Evolutionary conservation across 2,797 vertebrate species (phyloP).

Genomic region (Pithecia hirsuta): DNA sequence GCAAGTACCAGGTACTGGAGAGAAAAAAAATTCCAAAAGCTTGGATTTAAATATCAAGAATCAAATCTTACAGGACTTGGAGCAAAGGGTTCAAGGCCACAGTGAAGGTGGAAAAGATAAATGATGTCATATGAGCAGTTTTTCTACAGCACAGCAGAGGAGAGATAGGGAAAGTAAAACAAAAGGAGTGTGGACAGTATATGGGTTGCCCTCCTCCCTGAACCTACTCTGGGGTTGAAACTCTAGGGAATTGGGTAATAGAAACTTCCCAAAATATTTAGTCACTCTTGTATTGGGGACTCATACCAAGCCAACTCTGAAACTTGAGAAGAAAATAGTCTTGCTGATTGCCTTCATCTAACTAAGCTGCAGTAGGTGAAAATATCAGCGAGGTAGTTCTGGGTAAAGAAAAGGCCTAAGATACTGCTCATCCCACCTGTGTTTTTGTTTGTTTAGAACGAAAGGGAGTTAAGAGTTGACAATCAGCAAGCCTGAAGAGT

Average conservation of each 20-base stretch:
- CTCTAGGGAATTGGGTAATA: not conserved
- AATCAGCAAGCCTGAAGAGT: not conserved
- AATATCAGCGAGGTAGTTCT: not conserved
- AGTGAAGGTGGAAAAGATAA: not conserved
- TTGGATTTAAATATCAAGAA: conserved; percentile 51
- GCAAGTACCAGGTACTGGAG: not conserved
- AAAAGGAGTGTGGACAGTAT: not conserved
- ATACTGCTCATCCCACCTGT: not conserved
- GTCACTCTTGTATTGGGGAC: not conserved
- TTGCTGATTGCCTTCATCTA: not conserved
- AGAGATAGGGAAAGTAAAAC: not conserved
- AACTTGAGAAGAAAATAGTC: not conserved
- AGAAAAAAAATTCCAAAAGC: not conserved
- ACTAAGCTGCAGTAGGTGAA: not conserved
- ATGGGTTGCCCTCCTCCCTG: not conserved
- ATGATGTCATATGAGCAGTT: not conserved
- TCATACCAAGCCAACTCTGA: not conserved
- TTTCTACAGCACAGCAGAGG: not conserved
- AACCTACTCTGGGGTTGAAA: not conserved
- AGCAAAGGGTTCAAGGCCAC: not conserved
- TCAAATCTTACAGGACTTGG: not conserved
- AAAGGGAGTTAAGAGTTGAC: not conserved
- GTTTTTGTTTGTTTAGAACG: not conserved
- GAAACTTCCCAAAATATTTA: not conserved
- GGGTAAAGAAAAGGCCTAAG: not conserved